Evolutionary conservation across 1,140 invertebrate species (phyloP).

Genomic region (Achroia grisella): DNA sequence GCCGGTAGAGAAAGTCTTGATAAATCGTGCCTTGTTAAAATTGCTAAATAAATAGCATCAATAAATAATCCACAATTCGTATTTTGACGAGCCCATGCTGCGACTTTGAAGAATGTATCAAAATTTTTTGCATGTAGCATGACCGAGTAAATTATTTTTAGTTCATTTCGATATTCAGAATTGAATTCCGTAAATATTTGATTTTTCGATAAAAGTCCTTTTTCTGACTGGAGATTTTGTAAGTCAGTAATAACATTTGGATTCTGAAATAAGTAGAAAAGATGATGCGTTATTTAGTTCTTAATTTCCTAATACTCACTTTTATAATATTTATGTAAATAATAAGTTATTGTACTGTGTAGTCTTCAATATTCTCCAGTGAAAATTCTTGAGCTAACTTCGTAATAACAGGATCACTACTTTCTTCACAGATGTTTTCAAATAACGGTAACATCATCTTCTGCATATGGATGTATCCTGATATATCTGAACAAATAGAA

Average conservation of each 20-base stretch:
- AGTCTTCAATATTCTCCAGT: slow-evolving; percentile 29
- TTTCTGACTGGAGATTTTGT: slow-evolving; percentile 28
- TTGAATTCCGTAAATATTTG: slow-evolving; percentile 62
- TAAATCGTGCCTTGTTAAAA: slow-evolving; percentile 68
- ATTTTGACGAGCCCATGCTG: slow-evolving; percentile 70
- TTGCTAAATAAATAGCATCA: slow-evolving; percentile 67
- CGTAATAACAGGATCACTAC: slow-evolving; percentile 27
- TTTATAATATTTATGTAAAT: too few relatives aligned
- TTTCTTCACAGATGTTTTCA: slow-evolving; percentile 60
- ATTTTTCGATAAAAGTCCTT: slow-evolving; percentile 44
- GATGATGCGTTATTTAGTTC: too few relatives aligned
- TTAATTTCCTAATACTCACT: too few relatives aligned
- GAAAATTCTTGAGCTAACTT: slow-evolving; percentile 40
- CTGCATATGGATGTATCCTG: slow-evolving; percentile 49
- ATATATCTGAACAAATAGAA: slow-evolving; percentile 19
- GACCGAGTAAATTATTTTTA: slow-evolving; percentile 53
- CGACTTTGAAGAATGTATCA: slow-evolving; percentile 72
- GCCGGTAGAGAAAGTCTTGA: slow-evolving; percentile 67
- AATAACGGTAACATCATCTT: slow-evolving; percentile 48
- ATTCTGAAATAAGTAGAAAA: slow-evolving; percentile 26
- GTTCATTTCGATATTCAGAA: slow-evolving; percentile 40
- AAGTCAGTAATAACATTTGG: slow-evolving; percentile 34
- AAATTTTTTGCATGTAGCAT: slow-evolving; percentile 72
- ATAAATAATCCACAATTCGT: slow-evolving; percentile 73
- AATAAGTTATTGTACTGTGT: slow-evolving; percentile 26